Base-by-base conservation (phyloP, 2,113 vertebrate genomes). In the Psammodynastes pulverulentus region DNA sequence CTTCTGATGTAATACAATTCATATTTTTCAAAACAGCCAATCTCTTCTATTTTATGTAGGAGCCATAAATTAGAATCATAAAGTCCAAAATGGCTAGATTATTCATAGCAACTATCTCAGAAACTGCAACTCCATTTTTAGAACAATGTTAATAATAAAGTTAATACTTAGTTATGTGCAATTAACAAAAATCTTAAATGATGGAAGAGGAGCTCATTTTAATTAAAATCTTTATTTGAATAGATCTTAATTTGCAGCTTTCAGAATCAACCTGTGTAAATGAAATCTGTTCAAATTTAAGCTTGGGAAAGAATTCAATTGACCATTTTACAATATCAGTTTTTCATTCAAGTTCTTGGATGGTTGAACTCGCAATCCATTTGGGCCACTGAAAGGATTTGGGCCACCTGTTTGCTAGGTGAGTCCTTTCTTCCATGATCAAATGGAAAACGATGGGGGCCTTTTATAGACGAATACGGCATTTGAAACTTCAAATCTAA, bases 281-380 rank as follows among this genome's bases (percentile, higher is more conserved):
- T 29, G 29, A 94, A 91, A 29, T 54, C 29, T 94, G 84, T 94
- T 94, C 95, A 93, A 84, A 54, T 24, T 3, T 88, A 86, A 93
- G 86, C 91, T 93, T 87, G 45, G 93, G 86, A 94, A 94, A 94
- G 90, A 93, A 23, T 94, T 96, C 89, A 45, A 54, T 84, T 93
- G 93, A 92, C 84, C 92, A 94, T 90, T 92, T 88, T 86, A 84
- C 48, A 94, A 92, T 94, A 95, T 93, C 91, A 95, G 93, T 95
- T 29, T 96, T 96, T 95, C 84, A 92, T 92, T 95, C 67, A 90
- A 93, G 87, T 67, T 95, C 93, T 29, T 23, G 1, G 3, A 12
- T 62, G 9, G 9, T 62, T 56, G 54, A 56, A 56, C 2, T 56
- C 23, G 8, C 21, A 56, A 24, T 56, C 23, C 54, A 56, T 56